A percentile compares a stretch with the other conserved stretches of the same genome.
Evolutionary conservation across 2,888 invertebrate genomes (phyloP).

Genomic region (Tricholauxania praeusta): DNA sequence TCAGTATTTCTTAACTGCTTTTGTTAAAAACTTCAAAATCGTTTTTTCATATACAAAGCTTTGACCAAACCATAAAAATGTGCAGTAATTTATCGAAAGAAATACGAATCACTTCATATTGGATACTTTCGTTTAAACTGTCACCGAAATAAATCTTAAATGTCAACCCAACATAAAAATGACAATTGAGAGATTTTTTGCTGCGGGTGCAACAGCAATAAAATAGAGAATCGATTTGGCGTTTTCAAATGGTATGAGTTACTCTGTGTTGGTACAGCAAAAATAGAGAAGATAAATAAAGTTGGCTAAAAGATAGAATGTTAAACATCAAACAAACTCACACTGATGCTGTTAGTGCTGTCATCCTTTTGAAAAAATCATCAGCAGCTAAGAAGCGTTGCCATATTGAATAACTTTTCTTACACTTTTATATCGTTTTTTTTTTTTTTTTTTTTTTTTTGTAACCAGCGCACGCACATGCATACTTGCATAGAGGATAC

Average conservation of each 20-base stretch:
- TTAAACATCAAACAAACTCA: background rate
- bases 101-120: background rate
- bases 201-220: background rate
- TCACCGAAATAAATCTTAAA: conserved; percentile 19
- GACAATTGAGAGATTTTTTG: background rate
- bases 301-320: too few species aligned
- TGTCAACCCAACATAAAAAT: background rate
- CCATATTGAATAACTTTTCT: conserved; percentile 17
- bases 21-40: too few species aligned
- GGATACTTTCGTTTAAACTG: conserved; percentile 10
- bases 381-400: conserved; percentile 5
- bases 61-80: too few species aligned
- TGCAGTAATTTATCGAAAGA: background rate
- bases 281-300: too few species aligned
- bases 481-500: too few species aligned
- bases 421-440: too few species aligned
- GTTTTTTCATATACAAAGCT: too few species aligned
- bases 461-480: too few species aligned
- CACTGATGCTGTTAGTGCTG: background rate
- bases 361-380: background rate
- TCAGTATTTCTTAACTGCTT: too few species aligned
- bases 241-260: too few species aligned
- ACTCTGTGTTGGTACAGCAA: too few species aligned
- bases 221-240: too few species aligned
- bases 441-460: background rate